phyloP scores from a whole-genome alignment of 2,888 invertebrate species.

The Meganola albula region DNA sequence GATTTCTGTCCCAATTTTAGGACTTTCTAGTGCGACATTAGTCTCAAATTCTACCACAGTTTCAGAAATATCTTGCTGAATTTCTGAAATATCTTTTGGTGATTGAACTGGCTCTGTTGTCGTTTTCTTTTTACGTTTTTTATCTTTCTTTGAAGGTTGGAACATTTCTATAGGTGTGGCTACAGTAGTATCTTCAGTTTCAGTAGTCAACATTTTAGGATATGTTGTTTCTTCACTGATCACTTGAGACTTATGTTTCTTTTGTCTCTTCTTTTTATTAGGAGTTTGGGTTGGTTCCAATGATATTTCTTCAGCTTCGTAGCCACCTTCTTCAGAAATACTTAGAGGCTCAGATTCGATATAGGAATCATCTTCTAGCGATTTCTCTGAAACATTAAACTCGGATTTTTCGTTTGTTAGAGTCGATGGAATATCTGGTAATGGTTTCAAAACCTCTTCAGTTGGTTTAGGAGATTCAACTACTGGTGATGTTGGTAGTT shows the following conservation, averaged over 20 bases:
- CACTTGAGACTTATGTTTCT: slow-evolving; percentile 54
- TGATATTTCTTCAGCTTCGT: slow-evolving; percentile 83
- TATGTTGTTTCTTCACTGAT: slow-evolving; percentile 62
- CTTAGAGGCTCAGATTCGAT: slow-evolving; percentile 60
- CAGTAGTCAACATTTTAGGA: slow-evolving; percentile 56
- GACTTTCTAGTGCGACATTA: slow-evolving; percentile 54
- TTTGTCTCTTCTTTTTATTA: slow-evolving; percentile 73
- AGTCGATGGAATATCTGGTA: not conserved
- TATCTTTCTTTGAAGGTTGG: slow-evolving; percentile 44
- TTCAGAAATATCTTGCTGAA: slow-evolving; percentile 20
- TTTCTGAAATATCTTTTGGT: no score
- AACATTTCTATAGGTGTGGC: slow-evolving; percentile 45
- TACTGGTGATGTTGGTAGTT: slow-evolving; percentile 66
- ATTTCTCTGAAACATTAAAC: slow-evolving; percentile 10
- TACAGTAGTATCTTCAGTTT: slow-evolving; percentile 53
- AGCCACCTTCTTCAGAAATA: slow-evolving; percentile 78
- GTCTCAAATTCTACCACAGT: slow-evolving; percentile 20
- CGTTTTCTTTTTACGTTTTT: slow-evolving; percentile 72
- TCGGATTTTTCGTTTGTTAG: slow-evolving; percentile 6
- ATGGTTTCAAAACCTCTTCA: slow-evolving; percentile 20
- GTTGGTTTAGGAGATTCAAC: slow-evolving; percentile 19
- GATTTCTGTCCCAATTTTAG: slow-evolving; percentile 67
- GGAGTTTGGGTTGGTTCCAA: slow-evolving; percentile 44
- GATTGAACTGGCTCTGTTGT: slow-evolving; percentile 40
- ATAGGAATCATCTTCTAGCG: slow-evolving; percentile 60